These are phyloP conservation scores for Balanococcus diminutus DNA, from an alignment of 2,888 invertebrate species.

Conservation along the genomic window DNA sequence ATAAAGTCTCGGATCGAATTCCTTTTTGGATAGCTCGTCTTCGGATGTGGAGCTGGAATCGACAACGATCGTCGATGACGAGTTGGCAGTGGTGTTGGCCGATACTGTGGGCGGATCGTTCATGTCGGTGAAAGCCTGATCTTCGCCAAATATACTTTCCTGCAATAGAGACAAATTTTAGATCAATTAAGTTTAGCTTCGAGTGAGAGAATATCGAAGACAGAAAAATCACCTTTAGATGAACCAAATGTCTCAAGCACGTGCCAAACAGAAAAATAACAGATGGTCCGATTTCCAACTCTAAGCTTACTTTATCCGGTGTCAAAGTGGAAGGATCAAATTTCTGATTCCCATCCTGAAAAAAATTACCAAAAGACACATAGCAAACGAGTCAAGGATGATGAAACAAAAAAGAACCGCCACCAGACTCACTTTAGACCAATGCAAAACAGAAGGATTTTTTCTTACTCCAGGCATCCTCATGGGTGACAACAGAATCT, in stretches of 20 bases:
- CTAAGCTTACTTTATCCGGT: constrained; percentile 88
- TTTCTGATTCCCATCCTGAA: constrained; percentile 67
- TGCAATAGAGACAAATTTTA: constrained; percentile 61
- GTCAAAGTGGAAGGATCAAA: constrained; percentile 87
- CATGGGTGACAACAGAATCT: constrained; percentile 88
- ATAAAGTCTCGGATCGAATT: constrained; percentile 79
- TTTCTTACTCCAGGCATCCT: constrained; percentile 81
- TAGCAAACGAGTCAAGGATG: background rate
- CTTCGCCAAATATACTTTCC: constrained; percentile 97
- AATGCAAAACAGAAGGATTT: constrained; percentile 72
- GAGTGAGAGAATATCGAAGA: background rate
- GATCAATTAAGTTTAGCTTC: background rate
- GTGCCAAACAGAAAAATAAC: constrained; percentile 90
- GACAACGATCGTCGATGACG: constrained; percentile 54
- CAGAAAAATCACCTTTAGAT: constrained; percentile 70
- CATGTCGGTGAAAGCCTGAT: constrained; percentile 93
- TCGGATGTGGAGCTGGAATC: constrained; percentile 62
- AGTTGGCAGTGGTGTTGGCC: constrained; percentile 44
- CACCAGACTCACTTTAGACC: constrained; percentile 60
- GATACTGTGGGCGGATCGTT: constrained; percentile 61
- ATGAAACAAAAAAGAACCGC: background rate
- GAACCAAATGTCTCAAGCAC: constrained; percentile 85
- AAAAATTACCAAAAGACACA: background rate
- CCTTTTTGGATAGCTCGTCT: constrained; percentile 58
- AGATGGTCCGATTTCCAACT: constrained; percentile 93